Base-by-base conservation (phyloP, 2,113 vertebrate species). In the Montifringilla adamsi region DNA sequence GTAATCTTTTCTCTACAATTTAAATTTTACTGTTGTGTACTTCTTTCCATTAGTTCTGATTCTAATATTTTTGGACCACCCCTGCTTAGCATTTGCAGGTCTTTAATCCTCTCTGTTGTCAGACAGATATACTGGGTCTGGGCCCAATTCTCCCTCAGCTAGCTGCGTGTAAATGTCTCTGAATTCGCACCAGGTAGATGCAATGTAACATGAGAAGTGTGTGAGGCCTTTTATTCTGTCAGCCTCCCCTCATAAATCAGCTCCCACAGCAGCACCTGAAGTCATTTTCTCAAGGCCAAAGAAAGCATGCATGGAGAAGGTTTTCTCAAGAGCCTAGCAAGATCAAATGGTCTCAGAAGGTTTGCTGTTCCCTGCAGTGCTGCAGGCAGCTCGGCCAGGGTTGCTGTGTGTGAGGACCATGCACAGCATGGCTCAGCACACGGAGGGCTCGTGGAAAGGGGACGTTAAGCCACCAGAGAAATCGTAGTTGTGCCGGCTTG, bases 161-260 rank as follows among this genome's bases (percentile, higher is more conserved):
- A 73, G 49, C 63, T 15, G 20, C 33, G 79, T 11, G 4, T 87
- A 94, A 92, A 87, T 15, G 22, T 79, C 68, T 58, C 86, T 78
- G 70, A 90, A 85, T 89, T 97, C 89, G 89, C 91, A 95, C 79
- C 85, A 83, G 56, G 26, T 85, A 72, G 83, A 94, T 91, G 87
- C 77, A 91, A 52, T 87, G 91, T 94, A 95, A 97, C 44, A 60
- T 76, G 84, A 95, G 84, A 96, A 80, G 39, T 76, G 86, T 95
- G 87, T 86, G 94, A 94, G 74, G 73, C 86, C 81, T 87, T 95
- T 77, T 97, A 83, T 89, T 85, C 94, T 96, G 89, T 63, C 93
- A 84, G 87, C 66, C 67, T 92, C 75, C 88, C 91, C 91, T 97
- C 68, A 19, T 97, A 95, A 97, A 93, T 96, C 81, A 96, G 92